Conservation (phyloP, 2,797 vertebrate genomes). For the Adrianichthys oophorus region DNA sequence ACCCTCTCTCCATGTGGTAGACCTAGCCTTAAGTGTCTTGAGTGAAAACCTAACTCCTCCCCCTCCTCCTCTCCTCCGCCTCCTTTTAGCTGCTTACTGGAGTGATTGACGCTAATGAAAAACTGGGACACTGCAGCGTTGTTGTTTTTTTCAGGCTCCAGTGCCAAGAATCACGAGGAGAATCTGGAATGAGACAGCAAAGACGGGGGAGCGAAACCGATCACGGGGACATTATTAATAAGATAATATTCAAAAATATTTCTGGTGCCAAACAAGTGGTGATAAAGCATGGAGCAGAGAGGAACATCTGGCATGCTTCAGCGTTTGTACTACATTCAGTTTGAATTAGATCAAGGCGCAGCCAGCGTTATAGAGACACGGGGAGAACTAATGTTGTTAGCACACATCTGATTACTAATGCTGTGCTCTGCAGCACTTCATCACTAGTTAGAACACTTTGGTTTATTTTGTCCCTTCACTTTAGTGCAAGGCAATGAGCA, state of each 20-base stretch:
- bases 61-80: slow-evolving; percentile 26
- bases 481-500: slow-evolving; percentile 29
- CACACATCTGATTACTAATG: slow-evolving; percentile 61
- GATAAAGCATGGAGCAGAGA: slow-evolving; percentile 65
- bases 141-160: slow-evolving; percentile 47
- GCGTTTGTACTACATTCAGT: slow-evolving; percentile 67
- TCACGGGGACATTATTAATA: slow-evolving; percentile 74
- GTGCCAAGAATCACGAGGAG: slow-evolving; percentile 68
- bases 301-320: slow-evolving; percentile 71
- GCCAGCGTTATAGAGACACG: slow-evolving; percentile 54
- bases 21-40: slow-evolving; percentile 69
- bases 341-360: slow-evolving; percentile 72
- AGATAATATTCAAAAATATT: slow-evolving; percentile 71
- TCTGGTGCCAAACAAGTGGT: slow-evolving; percentile 68
- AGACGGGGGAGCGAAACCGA: slow-evolving; percentile 65
- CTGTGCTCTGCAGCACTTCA: slow-evolving; percentile 54
- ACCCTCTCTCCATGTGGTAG: slow-evolving; percentile 54
- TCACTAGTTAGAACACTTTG: slow-evolving; percentile 60
- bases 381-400: slow-evolving; percentile 72
- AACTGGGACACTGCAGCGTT: slow-evolving; percentile 66
- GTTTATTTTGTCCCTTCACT: slow-evolving; percentile 41
- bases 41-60: slow-evolving; percentile 57
- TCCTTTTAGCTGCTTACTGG: slow-evolving; percentile 43
- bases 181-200: slow-evolving; percentile 60
- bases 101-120: slow-evolving; percentile 84